Base-by-base conservation (phyloP, 2,797 vertebrate species). In the Peromyscus eremicus region DNA sequence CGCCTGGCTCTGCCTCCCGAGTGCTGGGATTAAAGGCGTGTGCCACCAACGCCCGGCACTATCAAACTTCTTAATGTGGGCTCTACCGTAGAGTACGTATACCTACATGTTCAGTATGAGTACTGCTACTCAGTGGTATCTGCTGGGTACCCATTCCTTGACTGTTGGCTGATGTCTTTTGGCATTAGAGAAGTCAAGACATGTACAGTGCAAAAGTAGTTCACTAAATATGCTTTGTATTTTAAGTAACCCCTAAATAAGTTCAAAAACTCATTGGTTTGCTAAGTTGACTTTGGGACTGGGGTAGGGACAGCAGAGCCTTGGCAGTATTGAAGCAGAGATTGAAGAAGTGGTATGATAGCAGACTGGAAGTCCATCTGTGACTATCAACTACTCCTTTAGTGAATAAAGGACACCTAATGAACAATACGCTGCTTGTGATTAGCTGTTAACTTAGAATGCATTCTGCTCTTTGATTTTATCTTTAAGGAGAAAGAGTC, bases 401-500 rank as follows among this genome's bases (percentile, higher is more conserved):
- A 76, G 71, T 93, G 91, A 97, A 77, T 76, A 92, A 93, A 89
- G 37, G 49, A 84, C 68, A 80, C 5, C 29, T 64, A 43, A 4
- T 52, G 32, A 80, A 37, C 55, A 70, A 0, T 77, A 46, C 66
- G 73, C 43, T 77, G 55, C 62, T 40, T 88, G n/a, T 90, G 82
- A 70, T 84, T 93, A 90, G 94, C 27, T 91, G 23, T 86, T 97
- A 82, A 89, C 62, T 87, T 92, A 94, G 9, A 89, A 9, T 83
- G 57, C 92, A 96, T 96, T 92, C 1, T 97, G 27, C 60, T 62
- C n/a, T 49, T 95, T 60, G 34, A 37, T 62, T 52, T 52, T 73
- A 21, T 79, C 97, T n/a, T 97, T 89, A 93, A 98, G 98, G 99
- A 99, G 57, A 49, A 43, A 79, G 92, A 98, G 29, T 5, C 73